Percentiles rank a stretch among this genome's conserved stretches.
Conservation (phyloP, 2,797 vertebrate genomes). For the Neomorphus geoffroyi region DNA sequence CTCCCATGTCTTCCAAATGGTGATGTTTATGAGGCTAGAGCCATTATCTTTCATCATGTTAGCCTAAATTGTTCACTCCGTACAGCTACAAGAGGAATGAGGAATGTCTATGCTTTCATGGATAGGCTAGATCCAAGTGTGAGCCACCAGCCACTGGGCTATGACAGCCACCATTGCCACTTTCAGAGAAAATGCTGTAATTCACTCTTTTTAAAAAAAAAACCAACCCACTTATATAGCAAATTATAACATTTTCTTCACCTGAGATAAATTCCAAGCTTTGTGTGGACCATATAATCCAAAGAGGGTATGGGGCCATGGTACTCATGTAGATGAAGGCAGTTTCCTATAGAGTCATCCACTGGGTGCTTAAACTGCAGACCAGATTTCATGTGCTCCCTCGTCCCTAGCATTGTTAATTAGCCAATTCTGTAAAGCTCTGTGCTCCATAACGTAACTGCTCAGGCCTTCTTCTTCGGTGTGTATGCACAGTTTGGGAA, state of each 20-base stretch:
- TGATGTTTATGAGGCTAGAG: background rate
- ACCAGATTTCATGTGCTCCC: fast-evolving
- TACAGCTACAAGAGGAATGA: background rate
- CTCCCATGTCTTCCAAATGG: background rate
- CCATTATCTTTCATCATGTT: background rate
- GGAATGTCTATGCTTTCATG: fast-evolving
- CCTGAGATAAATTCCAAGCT: background rate
- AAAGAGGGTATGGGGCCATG: background rate
- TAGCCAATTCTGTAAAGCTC: background rate
- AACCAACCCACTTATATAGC: too few species aligned
- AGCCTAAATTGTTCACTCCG: background rate
- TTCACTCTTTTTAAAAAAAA: too few species aligned
- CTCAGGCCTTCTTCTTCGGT: background rate
- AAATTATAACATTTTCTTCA: background rate
- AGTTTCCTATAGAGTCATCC: background rate
- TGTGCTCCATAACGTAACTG: background rate
- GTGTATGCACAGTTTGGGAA: background rate
- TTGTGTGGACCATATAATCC: background rate
- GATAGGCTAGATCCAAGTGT: background rate
- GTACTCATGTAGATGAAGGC: background rate
- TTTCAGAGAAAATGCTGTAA: background rate
- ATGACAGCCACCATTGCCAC: background rate
- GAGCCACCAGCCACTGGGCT: background rate
- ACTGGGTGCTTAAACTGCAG: background rate
- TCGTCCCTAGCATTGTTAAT: background rate